Evolutionary conservation across 2,888 invertebrate genomes (phyloP).

Genomic region (Anthrax anthrax): DNA sequence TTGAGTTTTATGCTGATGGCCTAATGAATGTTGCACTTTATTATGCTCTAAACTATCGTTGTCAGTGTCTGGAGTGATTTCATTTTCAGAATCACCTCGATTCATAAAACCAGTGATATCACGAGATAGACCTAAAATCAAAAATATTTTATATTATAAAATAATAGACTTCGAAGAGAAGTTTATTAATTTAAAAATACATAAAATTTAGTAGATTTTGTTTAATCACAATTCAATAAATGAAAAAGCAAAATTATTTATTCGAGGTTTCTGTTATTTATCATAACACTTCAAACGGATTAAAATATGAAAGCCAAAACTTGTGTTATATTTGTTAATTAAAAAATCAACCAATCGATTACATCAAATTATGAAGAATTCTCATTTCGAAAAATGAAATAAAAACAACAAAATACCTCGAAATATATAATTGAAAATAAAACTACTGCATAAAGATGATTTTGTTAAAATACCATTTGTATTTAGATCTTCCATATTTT

Average conservation of each 20-base stretch:
- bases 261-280: too few species aligned
- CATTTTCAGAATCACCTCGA: constrained; percentile 51
- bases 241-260: too few species aligned
- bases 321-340: too few species aligned
- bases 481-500: constrained; percentile 31
- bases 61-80: constrained; percentile 60
- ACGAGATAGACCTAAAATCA: constrained; percentile 26
- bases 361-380: too few species aligned
- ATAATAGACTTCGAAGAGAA: too few species aligned
- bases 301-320: too few species aligned
- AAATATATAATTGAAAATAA: constrained; percentile 36
- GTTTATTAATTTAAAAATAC: too few species aligned
- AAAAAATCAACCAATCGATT: too few species aligned
- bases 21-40: constrained; percentile 37
- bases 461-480: constrained; percentile 36
- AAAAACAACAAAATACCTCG: constrained; percentile 36
- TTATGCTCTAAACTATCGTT: constrained; percentile 37
- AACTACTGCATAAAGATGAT: constrained; percentile 38
- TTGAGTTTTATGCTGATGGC: constrained; percentile 34
- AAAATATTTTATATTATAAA: not conserved
- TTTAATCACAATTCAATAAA: too few species aligned
- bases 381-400: too few species aligned
- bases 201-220: too few species aligned
- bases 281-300: too few species aligned
- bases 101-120: constrained; percentile 30